These are phyloP conservation scores for Chiloscyllium plagiosum DNA, from an alignment of 2,113 vertebrate species.

Conservation along the genomic window DNA sequence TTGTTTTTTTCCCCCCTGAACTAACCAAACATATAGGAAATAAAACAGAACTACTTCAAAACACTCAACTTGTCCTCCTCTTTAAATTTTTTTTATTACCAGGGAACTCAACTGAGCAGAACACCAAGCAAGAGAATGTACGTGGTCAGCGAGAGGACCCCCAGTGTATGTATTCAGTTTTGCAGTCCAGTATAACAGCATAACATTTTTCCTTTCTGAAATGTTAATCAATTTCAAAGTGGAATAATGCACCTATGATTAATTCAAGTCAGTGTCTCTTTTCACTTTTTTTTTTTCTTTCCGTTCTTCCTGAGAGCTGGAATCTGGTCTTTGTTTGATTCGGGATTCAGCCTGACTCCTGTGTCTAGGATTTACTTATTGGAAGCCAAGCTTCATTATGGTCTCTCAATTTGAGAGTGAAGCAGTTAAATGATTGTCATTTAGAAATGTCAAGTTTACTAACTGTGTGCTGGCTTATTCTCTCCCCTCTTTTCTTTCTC, in stretches of 20 bases:
- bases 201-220: background rate
- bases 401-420: no score
- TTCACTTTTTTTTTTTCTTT: background rate
- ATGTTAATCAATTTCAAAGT: background rate
- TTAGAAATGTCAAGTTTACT: background rate
- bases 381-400: no score
- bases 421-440: background rate
- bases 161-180: constrained; percentile 3
- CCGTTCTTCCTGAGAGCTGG: background rate
- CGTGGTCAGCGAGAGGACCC: background rate
- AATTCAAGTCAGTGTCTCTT: background rate
- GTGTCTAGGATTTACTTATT: no score
- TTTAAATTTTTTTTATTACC: background rate
- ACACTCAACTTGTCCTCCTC: no score
- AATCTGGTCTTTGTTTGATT: background rate
- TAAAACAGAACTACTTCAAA: background rate
- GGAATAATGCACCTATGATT: background rate
- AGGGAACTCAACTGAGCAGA: background rate
- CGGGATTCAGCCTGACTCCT: background rate
- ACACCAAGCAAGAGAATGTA: background rate
- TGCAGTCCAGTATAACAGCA: background rate
- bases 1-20: background rate
- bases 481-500: no score
- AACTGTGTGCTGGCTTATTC: no score
- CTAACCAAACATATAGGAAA: background rate